Evolutionary conservation across 1,140 invertebrate species (phyloP), one percentile per base, ranked within the genome.

Genomic region (Dryas iulia): DNA sequence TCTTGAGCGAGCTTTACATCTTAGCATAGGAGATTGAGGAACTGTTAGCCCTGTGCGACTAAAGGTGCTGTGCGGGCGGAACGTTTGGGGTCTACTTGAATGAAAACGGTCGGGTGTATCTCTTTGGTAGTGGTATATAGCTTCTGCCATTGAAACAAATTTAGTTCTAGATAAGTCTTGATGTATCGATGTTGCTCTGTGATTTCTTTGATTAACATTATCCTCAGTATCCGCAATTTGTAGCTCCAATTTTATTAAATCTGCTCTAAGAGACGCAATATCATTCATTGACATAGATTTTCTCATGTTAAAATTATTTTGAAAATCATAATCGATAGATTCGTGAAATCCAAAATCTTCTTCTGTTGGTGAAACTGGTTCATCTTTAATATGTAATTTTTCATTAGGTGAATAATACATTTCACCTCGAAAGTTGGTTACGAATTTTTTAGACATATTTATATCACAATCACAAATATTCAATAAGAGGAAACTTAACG

Each of bases 91-190:
- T 25, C 77, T 77, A 14, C 66, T 71, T 1, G 86, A 79, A 74
- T 86, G 89, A 61, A 90, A 91, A 4, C 89, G 80, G 12, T 82
- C 80, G 14, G 89, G 89, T 25, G 89, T 91, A 66, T 91, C 87
- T 58, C 78, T 78, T 71, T 91, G 84, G 69, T 75, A 91, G 66
- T 86, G 89, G 64, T 89, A 91, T 35, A 91, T 85, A 35, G 86
- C 83, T 74, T 91, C 89, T 18, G 89, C 87, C 82, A 89, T 86
- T 5, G 89, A 91, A 0, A 91, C 87, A 73, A 89, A 91, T 63
- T 89, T 91, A 1, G 76, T 88, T 79, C 71, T 86, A 0, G 85
- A 86, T 21, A 87, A 66, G 39, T 83, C 81, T 28, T 82, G 76
- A n/a, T 71, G 69, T 12, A 59, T 69, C 59, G 70, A 76, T 47